Percentiles rank a stretch among this genome's conserved stretches.
Evolutionary conservation across 37 sponge, comb jelly and placozoan species (phyloP).

Genomic region (Halisarca cf. caerulea): DNA sequence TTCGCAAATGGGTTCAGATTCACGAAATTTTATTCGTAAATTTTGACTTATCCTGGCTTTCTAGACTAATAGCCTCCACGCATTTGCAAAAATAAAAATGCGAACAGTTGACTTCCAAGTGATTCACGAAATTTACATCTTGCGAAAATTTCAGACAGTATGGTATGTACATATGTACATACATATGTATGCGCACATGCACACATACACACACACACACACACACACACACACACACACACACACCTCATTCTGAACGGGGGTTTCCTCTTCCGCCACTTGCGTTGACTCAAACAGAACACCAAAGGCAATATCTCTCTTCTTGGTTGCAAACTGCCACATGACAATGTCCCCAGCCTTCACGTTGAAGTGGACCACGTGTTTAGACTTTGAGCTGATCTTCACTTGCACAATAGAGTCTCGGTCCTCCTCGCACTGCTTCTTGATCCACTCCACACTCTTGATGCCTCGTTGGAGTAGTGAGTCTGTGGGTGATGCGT

Average conservation of each 20-base stretch:
- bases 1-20: no score
- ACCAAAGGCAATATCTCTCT: slow-evolving; percentile 92
- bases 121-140: no score
- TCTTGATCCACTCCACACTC: slow-evolving; percentile 86
- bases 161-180: no score
- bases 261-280: slow-evolving; percentile 61
- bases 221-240: slow-evolving; percentile 5
- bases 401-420: slow-evolving; percentile 50
- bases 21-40: no score
- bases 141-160: no score
- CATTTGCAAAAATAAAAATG: no score
- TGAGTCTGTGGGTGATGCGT: slow-evolving; percentile 34
- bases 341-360: slow-evolving; percentile 87
- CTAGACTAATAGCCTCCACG: no score
- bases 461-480: slow-evolving; percentile 36
- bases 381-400: slow-evolving; percentile 84
- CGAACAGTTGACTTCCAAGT: no score
- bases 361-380: slow-evolving; percentile 94
- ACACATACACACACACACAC: slow-evolving; percentile 26
- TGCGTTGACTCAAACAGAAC: slow-evolving; percentile 82
- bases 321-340: slow-evolving; percentile 96
- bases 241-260: slow-evolving; percentile 47
- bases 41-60: no score
- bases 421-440: slow-evolving; percentile 31
- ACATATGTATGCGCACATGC: slow-evolving; percentile 14